Percentiles rank a stretch among this genome's conserved stretches.
phyloP scores from a whole-genome alignment of 2,113 vertebrate species.

The Micromys minutus region DNA sequence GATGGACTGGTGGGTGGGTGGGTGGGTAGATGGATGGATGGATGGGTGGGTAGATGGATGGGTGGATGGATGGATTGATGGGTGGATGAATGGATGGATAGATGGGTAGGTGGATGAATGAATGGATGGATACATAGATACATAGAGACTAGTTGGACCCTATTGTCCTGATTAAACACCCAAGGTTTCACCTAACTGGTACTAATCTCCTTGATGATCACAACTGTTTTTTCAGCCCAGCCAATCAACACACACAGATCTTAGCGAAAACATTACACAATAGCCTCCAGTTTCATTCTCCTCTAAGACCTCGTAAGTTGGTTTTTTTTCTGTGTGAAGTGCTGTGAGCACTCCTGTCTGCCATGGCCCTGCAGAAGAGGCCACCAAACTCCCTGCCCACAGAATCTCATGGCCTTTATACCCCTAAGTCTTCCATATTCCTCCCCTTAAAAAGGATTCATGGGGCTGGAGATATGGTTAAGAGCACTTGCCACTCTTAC shows the following conservation, averaged over 20 bases:
- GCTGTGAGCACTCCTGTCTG: not conserved
- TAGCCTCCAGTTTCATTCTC: not conserved
- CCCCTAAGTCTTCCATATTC: not conserved
- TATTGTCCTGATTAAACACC: not conserved
- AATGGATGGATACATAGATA: not conserved
- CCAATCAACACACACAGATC: not conserved
- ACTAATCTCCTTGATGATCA: not conserved
- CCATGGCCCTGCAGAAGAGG: not conserved
- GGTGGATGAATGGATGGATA: not conserved
- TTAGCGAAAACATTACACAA: not conserved
- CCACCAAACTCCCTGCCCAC: not conserved
- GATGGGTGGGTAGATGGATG: not conserved
- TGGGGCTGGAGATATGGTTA: not conserved
- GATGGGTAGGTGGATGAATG: not conserved
- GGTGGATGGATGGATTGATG: not conserved
- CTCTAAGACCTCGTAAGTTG: not conserved
- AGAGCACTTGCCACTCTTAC: not conserved
- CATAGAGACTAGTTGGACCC: not conserved
- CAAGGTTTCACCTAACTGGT: not conserved
- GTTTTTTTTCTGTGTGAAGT: no score
- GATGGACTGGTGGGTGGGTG: not conserved
- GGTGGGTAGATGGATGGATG: not conserved
- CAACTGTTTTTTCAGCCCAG: not conserved
- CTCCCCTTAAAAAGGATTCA: not conserved
- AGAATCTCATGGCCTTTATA: not conserved